Evolutionary conservation across 2,888 invertebrate species (phyloP).

Genomic region (Odontothrips loti): DNA sequence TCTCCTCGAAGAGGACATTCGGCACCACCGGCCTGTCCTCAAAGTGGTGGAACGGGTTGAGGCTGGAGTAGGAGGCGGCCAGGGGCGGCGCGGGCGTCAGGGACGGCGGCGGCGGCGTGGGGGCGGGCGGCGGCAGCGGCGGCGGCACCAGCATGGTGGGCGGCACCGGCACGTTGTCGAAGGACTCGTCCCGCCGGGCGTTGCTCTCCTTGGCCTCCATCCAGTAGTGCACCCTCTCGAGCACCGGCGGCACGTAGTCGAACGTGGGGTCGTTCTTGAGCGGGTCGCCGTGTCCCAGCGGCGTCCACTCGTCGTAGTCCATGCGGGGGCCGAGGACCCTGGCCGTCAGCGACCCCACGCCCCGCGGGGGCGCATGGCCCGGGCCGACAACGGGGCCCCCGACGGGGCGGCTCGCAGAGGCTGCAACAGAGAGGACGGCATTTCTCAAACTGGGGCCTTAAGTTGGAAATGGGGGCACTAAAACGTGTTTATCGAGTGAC

Average conservation of each 20-base stretch:
- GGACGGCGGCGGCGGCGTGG: slow-evolving; percentile 34
- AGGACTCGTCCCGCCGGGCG: neutral
- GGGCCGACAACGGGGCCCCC: neutral
- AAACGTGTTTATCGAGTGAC: too few relatives aligned
- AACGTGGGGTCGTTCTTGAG: slow-evolving; percentile 79
- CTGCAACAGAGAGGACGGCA: neutral
- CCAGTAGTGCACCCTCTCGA: slow-evolving; percentile 78
- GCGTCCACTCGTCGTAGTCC: slow-evolving; percentile 83
- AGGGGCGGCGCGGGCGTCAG: slow-evolving; percentile 33
- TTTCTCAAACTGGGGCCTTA: too few relatives aligned
- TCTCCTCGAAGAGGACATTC: slow-evolving; percentile 37
- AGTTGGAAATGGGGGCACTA: too few relatives aligned
- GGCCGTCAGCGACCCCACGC: neutral
- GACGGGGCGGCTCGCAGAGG: neutral
- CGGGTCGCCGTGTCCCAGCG: slow-evolving; percentile 75
- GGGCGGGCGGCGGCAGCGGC: slow-evolving; percentile 45
- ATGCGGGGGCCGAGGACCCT: slow-evolving; percentile 55
- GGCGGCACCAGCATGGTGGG: slow-evolving; percentile 68
- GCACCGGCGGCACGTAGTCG: slow-evolving; percentile 76
- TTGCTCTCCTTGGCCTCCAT: slow-evolving; percentile 59
- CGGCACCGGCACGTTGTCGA: slow-evolving; percentile 46
- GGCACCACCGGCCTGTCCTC: slow-evolving; percentile 38
- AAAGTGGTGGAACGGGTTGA: slow-evolving; percentile 37
- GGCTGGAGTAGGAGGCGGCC: slow-evolving; percentile 35
- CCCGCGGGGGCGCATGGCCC: neutral